Base-by-base conservation (phyloP, 2,113 vertebrate species). In the Lampris megalopsis region DNA sequence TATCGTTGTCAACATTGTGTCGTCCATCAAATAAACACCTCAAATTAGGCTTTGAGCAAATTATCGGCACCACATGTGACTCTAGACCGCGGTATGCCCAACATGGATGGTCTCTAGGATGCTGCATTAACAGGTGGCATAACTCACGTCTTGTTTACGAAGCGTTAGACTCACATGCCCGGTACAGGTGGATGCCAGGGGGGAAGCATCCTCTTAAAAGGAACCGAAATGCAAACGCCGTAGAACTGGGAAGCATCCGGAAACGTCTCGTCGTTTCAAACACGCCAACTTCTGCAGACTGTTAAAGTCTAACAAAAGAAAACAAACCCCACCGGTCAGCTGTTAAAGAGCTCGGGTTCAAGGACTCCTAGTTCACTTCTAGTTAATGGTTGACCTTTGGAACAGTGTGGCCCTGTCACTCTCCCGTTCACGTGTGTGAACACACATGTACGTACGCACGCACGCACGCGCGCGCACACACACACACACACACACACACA, bases 401-500 rank as follows among this genome's bases (percentile, higher is more conserved):
- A 61, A 6, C 88, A 78, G 71, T 82, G 85, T 88, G 89, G 82
- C 87, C 73, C 88, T 64, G 81, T 57, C 79, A 62, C 56, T 71
- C 79, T 59, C 24, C 68, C 13, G 6, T 75, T 50, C 70, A 73
- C 82, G 81, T 75, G 77, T 86, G 81, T 71, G 43, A 60, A 57
- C 68, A 53, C 36, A 38, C 63, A 52, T 49, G 40, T 37, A 52
- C 47, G 40, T 36, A 66, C 42, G 47, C 61, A 63, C 61, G 47
- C 62, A 63, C 62, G 48, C 43, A 63, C 62, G 48, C 62, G 48
- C 43, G 48, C 43, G 48, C 42, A 48, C 43, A 83, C 68, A 60
- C 48, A 36, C 68, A 81, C 71, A 69, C 60, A 56, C 60, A 66
- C 68, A 50, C 68, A 58, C 41, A 52, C 69, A 47, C 49, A 69